Evolutionary conservation across 2,113 vertebrate species (phyloP).

Genomic region (Riparia riparia): DNA sequence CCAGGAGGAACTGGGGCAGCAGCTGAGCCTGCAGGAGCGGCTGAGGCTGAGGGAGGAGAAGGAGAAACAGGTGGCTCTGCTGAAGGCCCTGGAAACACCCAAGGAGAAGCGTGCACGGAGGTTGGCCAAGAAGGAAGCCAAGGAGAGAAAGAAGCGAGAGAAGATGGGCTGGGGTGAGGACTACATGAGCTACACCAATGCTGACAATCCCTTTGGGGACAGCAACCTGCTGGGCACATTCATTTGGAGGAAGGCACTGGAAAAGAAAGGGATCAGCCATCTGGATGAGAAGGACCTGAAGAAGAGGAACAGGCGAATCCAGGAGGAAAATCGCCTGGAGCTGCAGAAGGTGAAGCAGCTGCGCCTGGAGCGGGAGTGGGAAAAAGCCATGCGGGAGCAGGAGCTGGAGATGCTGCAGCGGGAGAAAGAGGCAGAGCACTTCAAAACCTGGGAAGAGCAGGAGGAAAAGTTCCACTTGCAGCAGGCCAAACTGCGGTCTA

Average conservation of each 20-base stretch:
- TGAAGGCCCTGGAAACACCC: background rate
- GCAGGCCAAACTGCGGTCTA: background rate
- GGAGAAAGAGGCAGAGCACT: background rate
- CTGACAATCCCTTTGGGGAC: background rate
- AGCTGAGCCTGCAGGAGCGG: background rate
- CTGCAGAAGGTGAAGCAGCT: background rate
- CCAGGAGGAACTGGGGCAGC: background rate
- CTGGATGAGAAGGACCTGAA: background rate
- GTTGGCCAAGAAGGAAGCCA: background rate
- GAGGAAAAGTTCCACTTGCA: background rate
- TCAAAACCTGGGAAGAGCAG: background rate
- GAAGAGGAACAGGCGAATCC: background rate
- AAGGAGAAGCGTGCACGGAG: background rate
- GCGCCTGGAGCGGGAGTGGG: accelerated
- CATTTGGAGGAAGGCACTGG: background rate
- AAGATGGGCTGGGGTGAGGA: background rate
- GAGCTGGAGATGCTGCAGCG: background rate
- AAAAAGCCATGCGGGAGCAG: background rate
- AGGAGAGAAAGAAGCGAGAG: background rate
- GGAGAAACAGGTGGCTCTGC: background rate
- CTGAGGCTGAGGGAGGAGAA: background rate
- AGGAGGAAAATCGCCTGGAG: background rate
- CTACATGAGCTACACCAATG: background rate
- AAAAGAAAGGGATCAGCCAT: background rate
- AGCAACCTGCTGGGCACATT: background rate